Evolutionary conservation across 2,797 vertebrate genomes (phyloP), one percentile per base, ranked within the genome.

Genomic region (Phoeniculus purpureus): DNA sequence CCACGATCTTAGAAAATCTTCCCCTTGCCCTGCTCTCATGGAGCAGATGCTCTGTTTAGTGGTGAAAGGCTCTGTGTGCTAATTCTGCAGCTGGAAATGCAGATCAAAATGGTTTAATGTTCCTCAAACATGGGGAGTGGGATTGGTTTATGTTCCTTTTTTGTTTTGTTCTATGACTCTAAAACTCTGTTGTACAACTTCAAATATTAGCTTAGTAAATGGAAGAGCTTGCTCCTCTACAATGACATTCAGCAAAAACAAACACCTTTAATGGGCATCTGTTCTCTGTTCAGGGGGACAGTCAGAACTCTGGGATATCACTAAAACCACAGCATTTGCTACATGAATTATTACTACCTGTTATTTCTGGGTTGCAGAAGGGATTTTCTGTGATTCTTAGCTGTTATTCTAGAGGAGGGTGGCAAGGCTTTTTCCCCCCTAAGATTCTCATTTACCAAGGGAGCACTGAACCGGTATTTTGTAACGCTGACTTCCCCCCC

Each of bases 401-500:
- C 47, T 92, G 58, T 92, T 92, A 80, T 73, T 87, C 73, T 61
- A 64, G 16, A 89, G 54, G 13, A 87, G 18, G 70, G 83, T 88
- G 77, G 73, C 90, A 66, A 51, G 45, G 0, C 1, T 85, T 81
- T 75, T 19, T 4, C 8, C 12, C 12, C 50, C 34, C 27, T 12
- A 70, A 86, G 70, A 94, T 83, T 89, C 77, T 91, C 67, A 93
- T 93, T 94, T 81, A 86, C 68, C 91, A 82, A 64, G 70, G 79
- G 85, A 93, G 83, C 68, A 94, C 88, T 95, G 93, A 89, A 85
- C 31, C 10, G 7, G 0, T 81, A 83, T 89, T 96, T 95, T 94
- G 94, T 54, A 95, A 96, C 34, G 66, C 72, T 93, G 82, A 83
- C 68, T 62, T 91, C 85, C 76, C 75, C 55, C 64, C 70, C 31